Conservation (phyloP, 2,888 invertebrate genomes). For the Phengaris arion region DNA sequence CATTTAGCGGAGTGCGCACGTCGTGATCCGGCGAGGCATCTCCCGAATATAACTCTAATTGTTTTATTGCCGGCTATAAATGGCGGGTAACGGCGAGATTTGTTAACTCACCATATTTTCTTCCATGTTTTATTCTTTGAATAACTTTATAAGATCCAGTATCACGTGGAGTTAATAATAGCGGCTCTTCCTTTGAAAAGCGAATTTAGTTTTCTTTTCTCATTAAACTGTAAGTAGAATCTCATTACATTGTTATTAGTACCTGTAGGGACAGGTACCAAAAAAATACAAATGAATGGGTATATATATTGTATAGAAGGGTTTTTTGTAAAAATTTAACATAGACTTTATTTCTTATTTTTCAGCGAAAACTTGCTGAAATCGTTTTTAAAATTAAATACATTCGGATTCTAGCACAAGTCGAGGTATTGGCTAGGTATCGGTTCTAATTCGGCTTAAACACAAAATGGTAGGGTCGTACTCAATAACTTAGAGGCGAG, state of each 20-base stretch:
- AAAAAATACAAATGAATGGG: no score
- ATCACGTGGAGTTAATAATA: background rate
- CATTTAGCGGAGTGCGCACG: conserved; percentile 36
- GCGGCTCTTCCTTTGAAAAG: background rate
- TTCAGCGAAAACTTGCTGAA: no score
- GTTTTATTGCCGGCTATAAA: conserved; percentile 53
- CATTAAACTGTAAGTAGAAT: no score
- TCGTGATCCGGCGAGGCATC: conserved; percentile 40
- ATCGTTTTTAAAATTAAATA: no score
- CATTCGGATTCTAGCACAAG: background rate
- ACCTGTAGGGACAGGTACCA: no score
- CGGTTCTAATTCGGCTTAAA: conserved; percentile 30
- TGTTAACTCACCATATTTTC: conserved; percentile 49
- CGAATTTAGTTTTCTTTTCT: background rate
- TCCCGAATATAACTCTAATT: conserved; percentile 50
- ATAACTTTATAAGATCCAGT: conserved; percentile 30
- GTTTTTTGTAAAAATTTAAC: no score
- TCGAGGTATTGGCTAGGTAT: conserved; percentile 4
- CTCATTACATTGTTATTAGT: no score
- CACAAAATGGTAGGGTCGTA: conserved; percentile 24
- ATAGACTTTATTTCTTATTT: no score
- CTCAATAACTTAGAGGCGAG: conserved; percentile 28
- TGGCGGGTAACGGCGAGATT: conserved; percentile 52
- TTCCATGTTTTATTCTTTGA: conserved; percentile 30
- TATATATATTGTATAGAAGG: no score